Conservation (phyloP, 2,888 invertebrate genomes). For the Rhagium mordax region DNA sequence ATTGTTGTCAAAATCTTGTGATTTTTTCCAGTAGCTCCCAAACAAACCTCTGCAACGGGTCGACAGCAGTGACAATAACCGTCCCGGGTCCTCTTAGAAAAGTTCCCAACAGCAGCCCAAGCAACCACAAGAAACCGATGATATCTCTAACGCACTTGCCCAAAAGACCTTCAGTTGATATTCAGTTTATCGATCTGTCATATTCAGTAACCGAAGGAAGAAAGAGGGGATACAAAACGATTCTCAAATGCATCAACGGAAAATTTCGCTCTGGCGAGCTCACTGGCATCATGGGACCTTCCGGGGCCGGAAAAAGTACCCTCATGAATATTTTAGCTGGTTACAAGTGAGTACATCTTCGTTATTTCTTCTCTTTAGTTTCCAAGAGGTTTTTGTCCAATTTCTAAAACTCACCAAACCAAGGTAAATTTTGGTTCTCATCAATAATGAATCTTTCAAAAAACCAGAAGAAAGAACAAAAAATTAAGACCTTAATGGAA, state of each 20-base stretch:
- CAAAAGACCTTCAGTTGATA: constrained; percentile 90
- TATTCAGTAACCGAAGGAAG: constrained; percentile 92
- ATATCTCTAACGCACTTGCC: constrained; percentile 86
- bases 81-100: constrained; percentile 73
- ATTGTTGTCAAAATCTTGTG: no score
- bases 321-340: constrained; percentile 92
- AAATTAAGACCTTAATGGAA: no score
- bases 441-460: no score
- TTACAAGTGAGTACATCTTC: constrained; percentile 80
- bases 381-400: no score
- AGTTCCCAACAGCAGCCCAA: constrained; percentile 82
- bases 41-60: constrained; percentile 82
- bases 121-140: constrained; percentile 81
- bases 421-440: no score
- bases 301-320: constrained; percentile 86
- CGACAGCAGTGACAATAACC: constrained; percentile 68
- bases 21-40: constrained; percentile 79
- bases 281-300: constrained; percentile 97
- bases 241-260: constrained; percentile 86
- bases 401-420: no score
- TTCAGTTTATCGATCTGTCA: constrained; percentile 89
- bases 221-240: constrained; percentile 85
- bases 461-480: no score
- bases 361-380: no score
- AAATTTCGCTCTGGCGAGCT: constrained; percentile 92